Base-by-base conservation (phyloP, 2,797 vertebrate species). In the Masticophis lateralis region DNA sequence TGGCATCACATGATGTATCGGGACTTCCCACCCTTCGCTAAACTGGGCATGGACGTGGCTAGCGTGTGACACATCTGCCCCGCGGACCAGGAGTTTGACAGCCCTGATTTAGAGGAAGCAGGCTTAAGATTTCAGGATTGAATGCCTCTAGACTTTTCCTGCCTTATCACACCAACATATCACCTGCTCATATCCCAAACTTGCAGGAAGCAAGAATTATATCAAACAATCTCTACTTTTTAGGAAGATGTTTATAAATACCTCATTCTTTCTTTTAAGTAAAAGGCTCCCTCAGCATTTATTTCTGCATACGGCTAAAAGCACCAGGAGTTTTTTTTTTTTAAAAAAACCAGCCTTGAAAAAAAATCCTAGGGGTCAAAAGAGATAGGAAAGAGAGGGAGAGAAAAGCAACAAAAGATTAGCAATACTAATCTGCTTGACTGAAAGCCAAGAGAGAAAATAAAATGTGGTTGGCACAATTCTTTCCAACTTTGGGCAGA, bases 1-100 rank as follows among this genome's bases (percentile, higher is more conserved):
- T 0, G 11, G 11, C 27, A 27, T 63, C 11, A 63, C 1, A 1
- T 63, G 27, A 18, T 0, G 0, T 63, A 63, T 28, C 1, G 0
- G 11, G 11, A 28, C 10, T 63, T 11, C 0, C 2, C 3, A 25
- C 25, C 22, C 22, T 61, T 61, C 3, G 3, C 60, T 11, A 27
- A 61, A 27, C 60, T 1, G 9, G 60, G 1, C 7, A 20, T 22
- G 20, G 20, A 20, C 2, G 22, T 25, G 8, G 59, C 59, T 8
- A 60, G 60, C 60, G 27, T 3, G 3, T 28, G 11, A 28, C 0
- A 1, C 10, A 13, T 28, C 61, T 63, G 27, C 10, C 27, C 61
- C 0, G 1, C 3, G 10, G 61, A 10, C 27, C 27, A 28, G 11
- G 27, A 12, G 61, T 63, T 63, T 63, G 10, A 12, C 27, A 63